Conservation (phyloP, 2,888 invertebrate genomes). For the Bursaphelenchus okinawaensis region DNA sequence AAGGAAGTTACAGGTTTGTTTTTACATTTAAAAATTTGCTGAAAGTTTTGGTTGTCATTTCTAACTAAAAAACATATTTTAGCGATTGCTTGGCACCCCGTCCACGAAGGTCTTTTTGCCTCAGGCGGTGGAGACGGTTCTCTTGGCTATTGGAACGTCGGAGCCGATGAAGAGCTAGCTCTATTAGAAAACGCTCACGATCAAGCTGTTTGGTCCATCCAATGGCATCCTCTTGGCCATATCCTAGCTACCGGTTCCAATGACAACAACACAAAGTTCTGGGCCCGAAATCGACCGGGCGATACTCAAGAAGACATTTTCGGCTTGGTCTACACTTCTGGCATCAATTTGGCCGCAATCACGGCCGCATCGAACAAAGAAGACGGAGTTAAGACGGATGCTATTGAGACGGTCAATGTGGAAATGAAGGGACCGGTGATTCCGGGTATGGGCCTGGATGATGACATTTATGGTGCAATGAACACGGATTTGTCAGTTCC, state of each 20-base stretch:
- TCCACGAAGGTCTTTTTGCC: slow-evolving; percentile 91
- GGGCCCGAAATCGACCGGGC: slow-evolving; percentile 96
- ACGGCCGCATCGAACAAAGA: neutral
- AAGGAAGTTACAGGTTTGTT: slow-evolving; percentile 75
- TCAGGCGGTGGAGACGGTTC: slow-evolving; percentile 98
- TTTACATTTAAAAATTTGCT: slow-evolving; percentile 1
- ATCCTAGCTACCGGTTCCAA: slow-evolving; percentile 96
- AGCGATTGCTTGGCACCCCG: slow-evolving; percentile 86
- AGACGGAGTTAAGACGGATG: neutral
- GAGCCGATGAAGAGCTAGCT: slow-evolving; percentile 73
- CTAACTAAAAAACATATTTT: slow-evolving; percentile 19
- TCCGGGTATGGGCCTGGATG: slow-evolving; percentile 91
- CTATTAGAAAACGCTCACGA: slow-evolving; percentile 97
- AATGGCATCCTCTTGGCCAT: slow-evolving; percentile 98
- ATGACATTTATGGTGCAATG: slow-evolving; percentile 70
- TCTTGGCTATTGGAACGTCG: slow-evolving; percentile 94
- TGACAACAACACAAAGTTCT: slow-evolving; percentile 94
- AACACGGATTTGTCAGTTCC: slow-evolving; percentile 33
- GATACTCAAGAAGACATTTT: slow-evolving; percentile 97
- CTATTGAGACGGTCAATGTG: slow-evolving; percentile 19
- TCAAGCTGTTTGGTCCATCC: slow-evolving; percentile 82
- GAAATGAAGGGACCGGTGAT: slow-evolving; percentile 17
- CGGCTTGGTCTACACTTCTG: slow-evolving; percentile 62
- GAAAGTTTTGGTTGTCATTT: neutral
- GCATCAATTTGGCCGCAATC: neutral